These are phyloP conservation scores for Sandelia bainsii DNA, from an alignment of 2,797 vertebrate genomes.

Conservation along the genomic window DNA sequence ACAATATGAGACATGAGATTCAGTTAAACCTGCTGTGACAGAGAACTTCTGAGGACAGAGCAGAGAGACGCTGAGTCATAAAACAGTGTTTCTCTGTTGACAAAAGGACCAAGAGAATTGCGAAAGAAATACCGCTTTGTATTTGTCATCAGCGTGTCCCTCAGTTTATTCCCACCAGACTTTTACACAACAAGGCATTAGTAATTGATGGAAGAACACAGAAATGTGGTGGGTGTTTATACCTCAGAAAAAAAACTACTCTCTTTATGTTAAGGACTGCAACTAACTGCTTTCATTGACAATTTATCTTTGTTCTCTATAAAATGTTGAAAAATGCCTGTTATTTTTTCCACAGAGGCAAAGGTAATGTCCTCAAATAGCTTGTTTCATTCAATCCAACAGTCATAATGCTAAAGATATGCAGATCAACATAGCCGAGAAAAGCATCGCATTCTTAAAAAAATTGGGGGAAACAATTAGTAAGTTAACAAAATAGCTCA, in stretches of 20 bases:
- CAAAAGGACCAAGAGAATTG: background rate
- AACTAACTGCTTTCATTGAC: too few species aligned
- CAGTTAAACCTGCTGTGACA: constrained; percentile 23
- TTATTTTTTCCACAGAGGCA: background rate
- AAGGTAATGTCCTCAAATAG: background rate
- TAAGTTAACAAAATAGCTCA: background rate
- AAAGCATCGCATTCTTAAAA: background rate
- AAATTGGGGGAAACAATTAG: background rate
- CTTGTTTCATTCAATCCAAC: background rate
- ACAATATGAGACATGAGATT: constrained; percentile 21
- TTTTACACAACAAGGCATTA: background rate
- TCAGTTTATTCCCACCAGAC: constrained; percentile 4
- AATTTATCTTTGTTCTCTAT: background rate
- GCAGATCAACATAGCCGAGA: background rate
- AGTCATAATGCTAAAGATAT: background rate
- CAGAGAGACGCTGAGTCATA: background rate
- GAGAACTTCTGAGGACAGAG: constrained; percentile 6
- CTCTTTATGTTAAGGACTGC: background rate
- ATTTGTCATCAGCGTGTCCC: background rate
- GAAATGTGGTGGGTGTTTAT: background rate
- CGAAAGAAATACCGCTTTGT: constrained; percentile 31
- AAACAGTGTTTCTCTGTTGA: background rate
- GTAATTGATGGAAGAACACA: background rate
- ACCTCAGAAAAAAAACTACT: background rate
- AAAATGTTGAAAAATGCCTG: background rate